A percentile compares a stretch with the other conserved stretches of the same genome.
phyloP scores from a whole-genome alignment of 2,113 vertebrate species.

The Tupaia chinensis region DNA sequence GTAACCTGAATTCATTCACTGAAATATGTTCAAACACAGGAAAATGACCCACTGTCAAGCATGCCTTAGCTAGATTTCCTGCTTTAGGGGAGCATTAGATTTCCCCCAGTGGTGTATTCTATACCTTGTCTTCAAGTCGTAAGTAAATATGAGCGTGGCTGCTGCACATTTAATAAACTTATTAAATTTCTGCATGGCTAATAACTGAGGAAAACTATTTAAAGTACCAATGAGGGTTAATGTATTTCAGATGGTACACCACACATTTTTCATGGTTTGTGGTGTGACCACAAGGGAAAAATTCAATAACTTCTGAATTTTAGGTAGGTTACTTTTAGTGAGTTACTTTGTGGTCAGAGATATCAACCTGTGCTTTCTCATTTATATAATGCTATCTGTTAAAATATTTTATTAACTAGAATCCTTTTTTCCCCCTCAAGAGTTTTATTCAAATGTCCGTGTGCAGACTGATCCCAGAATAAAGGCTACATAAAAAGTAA shows the following conservation, averaged over 20 bases:
- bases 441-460: too few relatives aligned
- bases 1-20: background rate
- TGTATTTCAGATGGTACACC: constrained; percentile 69
- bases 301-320: constrained; percentile 66
- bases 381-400: constrained; percentile 45
- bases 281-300: constrained; percentile 72
- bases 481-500: too few relatives aligned
- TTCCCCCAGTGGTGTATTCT: background rate
- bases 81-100: background rate
- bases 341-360: constrained; percentile 62
- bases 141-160: constrained; percentile 27
- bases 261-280: constrained; percentile 79
- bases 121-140: background rate
- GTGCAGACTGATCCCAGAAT: too few relatives aligned
- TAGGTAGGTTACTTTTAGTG: constrained; percentile 67
- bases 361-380: constrained; percentile 49
- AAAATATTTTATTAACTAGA: background rate
- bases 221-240: constrained; percentile 41
- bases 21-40: background rate
- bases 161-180: constrained; percentile 33
- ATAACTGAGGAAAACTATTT: constrained; percentile 57
- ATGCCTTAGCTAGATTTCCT: background rate
- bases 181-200: constrained; percentile 37
- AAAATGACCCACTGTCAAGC: background rate
- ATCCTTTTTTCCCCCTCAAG: background rate